A percentile compares a stretch with the other conserved stretches of the same genome.
phyloP scores from a whole-genome alignment of 2,888 invertebrate genomes.

The Glyphotaelius pellucidus region DNA sequence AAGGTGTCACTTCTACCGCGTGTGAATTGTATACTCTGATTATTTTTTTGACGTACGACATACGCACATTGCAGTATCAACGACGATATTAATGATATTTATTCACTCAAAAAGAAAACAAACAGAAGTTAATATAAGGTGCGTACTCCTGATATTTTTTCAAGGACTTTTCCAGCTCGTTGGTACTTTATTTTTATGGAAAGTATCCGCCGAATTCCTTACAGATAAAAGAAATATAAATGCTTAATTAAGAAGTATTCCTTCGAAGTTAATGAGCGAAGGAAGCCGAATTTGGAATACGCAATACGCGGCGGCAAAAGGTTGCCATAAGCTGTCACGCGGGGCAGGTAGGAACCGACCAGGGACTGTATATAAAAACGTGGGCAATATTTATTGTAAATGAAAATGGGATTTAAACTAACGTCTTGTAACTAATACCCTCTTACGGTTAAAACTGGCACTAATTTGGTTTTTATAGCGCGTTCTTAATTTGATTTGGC shows the following conservation, averaged over 20 bases:
- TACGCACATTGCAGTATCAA: no score
- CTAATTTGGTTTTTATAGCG: conserved; percentile 80
- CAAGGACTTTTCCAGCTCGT: not conserved
- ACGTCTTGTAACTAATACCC: conserved; percentile 79
- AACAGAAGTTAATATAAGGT: not conserved
- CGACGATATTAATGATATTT: no score
- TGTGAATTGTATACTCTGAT: no score
- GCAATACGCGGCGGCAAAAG: conserved; percentile 38
- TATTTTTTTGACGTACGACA: no score
- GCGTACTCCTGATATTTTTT: not conserved
- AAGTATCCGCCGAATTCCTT: not conserved
- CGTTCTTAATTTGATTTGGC: conserved; percentile 79
- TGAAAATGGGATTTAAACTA: conserved; percentile 79
- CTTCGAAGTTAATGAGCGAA: not conserved
- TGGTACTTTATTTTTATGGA: not conserved
- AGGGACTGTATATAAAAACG: conserved; percentile 67
- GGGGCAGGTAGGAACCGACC: conserved; percentile 58
- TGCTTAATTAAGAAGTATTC: not conserved
- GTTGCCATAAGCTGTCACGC: conserved; percentile 54
- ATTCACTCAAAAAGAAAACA: no score
- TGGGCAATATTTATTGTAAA: conserved; percentile 79
- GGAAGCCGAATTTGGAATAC: not conserved
- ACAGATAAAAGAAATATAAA: not conserved
- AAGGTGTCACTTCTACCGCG: no score
- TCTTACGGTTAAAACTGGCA: conserved; percentile 79